Conservation (phyloP, 2,113 vertebrate species). For the Sapajus apella region DNA sequence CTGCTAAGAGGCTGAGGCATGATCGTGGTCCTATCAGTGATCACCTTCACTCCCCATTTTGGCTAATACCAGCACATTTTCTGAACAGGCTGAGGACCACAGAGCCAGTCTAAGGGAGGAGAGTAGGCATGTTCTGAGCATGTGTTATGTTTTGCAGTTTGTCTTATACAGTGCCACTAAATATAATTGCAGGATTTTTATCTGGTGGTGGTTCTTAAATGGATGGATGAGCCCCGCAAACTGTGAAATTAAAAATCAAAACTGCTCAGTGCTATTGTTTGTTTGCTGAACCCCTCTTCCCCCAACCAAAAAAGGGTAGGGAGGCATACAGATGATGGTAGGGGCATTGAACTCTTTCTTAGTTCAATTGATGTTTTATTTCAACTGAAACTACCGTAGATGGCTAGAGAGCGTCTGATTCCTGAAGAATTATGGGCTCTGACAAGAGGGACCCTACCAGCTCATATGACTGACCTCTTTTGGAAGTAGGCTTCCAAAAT, state of each 20-base stretch:
- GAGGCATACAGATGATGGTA: not conserved
- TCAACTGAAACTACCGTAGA: constrained; percentile 2
- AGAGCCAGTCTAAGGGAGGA: constrained; percentile 47
- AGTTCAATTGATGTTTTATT: constrained; percentile 46
- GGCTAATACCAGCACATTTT: not conserved
- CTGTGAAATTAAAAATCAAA: constrained; percentile 85
- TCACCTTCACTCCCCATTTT: not conserved
- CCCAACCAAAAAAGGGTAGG: not conserved
- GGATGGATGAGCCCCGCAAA: constrained; percentile 69
- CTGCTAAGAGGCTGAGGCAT: constrained; percentile 49
- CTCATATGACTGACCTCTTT: constrained; percentile 54
- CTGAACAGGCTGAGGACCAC: constrained; percentile 5
- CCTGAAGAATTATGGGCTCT: constrained; percentile 47
- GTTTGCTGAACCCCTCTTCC: constrained; percentile 66
- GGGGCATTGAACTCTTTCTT: not conserved
- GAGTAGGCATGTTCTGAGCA: constrained; percentile 57
- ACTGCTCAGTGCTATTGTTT: constrained; percentile 77
- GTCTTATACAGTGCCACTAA: constrained; percentile 73
- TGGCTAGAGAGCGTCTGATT: constrained; percentile 28
- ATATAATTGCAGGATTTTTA: constrained; percentile 74
- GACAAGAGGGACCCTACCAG: constrained; percentile 2
- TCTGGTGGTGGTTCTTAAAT: constrained; percentile 75
- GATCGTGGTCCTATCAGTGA: not conserved
- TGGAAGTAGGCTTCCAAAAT: not conserved
- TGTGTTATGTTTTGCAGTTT: constrained; percentile 78